Evolutionary conservation across 2,888 invertebrate species (phyloP).

Genomic region (Limulus polyphemus): DNA sequence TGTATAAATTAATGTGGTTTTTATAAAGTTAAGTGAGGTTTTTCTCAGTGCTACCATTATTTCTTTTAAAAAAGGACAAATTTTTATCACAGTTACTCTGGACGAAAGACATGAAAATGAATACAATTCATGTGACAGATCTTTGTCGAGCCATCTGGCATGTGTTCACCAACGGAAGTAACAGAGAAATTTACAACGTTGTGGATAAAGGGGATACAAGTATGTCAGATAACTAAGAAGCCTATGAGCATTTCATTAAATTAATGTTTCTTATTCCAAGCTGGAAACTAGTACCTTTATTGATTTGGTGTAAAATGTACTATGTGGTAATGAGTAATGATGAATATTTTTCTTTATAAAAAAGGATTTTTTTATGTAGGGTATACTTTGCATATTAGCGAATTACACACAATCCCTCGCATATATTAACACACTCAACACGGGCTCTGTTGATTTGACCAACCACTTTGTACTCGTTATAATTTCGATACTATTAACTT

Average conservation of each 20-base stretch:
- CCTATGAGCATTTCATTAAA: no score
- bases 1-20: background rate
- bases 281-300: no score
- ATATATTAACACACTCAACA: no score
- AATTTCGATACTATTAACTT: no score
- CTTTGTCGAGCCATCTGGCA: slow-evolving; percentile 70
- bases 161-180: slow-evolving; percentile 40
- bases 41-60: slow-evolving; percentile 1
- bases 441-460: no score
- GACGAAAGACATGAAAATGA: slow-evolving; percentile 68
- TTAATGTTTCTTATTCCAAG: no score
- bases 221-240: slow-evolving; percentile 15
- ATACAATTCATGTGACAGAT: slow-evolving; percentile 76
- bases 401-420: no score
- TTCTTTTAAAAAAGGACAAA: background rate
- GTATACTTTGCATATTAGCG: no score
- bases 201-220: slow-evolving; percentile 68
- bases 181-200: slow-evolving; percentile 58
- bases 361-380: background rate
- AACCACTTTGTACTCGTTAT: no score
- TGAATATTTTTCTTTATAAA: background rate
- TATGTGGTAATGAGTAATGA: no score
- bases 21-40: no score
- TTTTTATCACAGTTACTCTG: slow-evolving; percentile 50
- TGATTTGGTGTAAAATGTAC: no score